Percentiles rank a stretch among this genome's conserved stretches.
phyloP scores from a whole-genome alignment of 2,888 invertebrate species.

The Pandemis heparana region DNA sequence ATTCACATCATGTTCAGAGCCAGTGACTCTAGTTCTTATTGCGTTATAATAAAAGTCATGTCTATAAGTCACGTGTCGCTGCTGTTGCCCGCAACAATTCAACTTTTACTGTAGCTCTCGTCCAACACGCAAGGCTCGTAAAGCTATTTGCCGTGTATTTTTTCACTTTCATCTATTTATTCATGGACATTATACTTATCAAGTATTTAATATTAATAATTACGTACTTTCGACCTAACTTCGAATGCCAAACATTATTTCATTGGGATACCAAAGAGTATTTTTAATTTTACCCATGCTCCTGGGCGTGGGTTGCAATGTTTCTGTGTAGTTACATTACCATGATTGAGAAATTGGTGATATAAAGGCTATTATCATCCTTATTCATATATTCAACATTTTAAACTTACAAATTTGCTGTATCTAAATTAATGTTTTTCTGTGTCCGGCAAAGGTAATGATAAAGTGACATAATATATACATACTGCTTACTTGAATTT shows the following conservation, averaged over 20 bases:
- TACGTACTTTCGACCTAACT: constrained; percentile 4
- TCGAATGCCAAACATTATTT: constrained; percentile 5
- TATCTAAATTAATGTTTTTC: too few species aligned
- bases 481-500: background rate
- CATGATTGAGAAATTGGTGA: too few species aligned
- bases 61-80: constrained; percentile 40
- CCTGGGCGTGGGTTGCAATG: too few species aligned
- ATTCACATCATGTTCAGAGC: constrained; percentile 1
- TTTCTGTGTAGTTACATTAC: too few species aligned
- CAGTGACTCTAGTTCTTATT: constrained; percentile 22
- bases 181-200: constrained; percentile 54
- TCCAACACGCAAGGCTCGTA: constrained; percentile 55
- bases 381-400: too few species aligned
- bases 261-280: too few species aligned
- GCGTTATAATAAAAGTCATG: constrained; percentile 17
- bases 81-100: constrained; percentile 48
- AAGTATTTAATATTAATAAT: constrained; percentile 53
- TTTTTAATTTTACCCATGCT: too few species aligned
- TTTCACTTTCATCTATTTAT: constrained; percentile 53
- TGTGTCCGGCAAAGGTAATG: too few species aligned
- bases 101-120: constrained; percentile 52
- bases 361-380: too few species aligned
- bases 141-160: constrained; percentile 52
- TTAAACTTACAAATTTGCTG: too few species aligned
- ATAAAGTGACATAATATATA: too few species aligned